A percentile compares a stretch with the other conserved stretches of the same genome.
Conservation (phyloP, 2,797 vertebrate species). For the Anabacerthia variegaticeps region DNA sequence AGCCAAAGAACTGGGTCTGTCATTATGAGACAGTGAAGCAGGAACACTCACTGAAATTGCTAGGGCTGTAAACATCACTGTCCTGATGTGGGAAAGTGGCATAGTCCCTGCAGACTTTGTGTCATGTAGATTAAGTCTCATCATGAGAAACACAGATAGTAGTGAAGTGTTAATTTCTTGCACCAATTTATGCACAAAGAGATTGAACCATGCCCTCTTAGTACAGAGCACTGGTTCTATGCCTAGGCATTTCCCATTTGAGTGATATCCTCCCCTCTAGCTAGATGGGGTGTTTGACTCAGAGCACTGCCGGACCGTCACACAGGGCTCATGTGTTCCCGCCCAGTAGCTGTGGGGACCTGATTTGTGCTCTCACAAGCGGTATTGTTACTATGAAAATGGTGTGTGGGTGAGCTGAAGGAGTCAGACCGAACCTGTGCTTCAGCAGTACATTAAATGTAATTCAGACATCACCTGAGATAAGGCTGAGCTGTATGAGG, state of each 20-base stretch:
- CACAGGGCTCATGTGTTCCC: not conserved
- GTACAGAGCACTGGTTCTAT: not conserved
- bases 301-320: not conserved
- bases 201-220: not conserved
- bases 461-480: not conserved
- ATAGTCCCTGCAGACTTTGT: not conserved
- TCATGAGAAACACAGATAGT: not conserved
- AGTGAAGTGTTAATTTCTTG: not conserved
- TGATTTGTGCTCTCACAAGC: accelerated
- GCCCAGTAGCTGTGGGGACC: not conserved
- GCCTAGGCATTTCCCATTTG: not conserved
- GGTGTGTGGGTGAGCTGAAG: not conserved
- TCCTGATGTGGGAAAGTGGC: not conserved
- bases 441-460: not conserved
- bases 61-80: not conserved
- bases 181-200: not conserved
- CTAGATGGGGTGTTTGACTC: not conserved
- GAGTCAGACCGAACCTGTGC: not conserved
- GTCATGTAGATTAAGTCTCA: not conserved
- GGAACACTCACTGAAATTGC: not conserved
- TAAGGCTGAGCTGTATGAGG: not conserved
- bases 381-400: not conserved
- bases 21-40: not conserved
- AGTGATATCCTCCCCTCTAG: not conserved
- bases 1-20: not conserved